A percentile compares a stretch with the other conserved stretches of the same genome.
These are phyloP conservation scores for Smithornis capensis DNA, from an alignment of 2,113 vertebrate species.

Conservation along the genomic window DNA sequence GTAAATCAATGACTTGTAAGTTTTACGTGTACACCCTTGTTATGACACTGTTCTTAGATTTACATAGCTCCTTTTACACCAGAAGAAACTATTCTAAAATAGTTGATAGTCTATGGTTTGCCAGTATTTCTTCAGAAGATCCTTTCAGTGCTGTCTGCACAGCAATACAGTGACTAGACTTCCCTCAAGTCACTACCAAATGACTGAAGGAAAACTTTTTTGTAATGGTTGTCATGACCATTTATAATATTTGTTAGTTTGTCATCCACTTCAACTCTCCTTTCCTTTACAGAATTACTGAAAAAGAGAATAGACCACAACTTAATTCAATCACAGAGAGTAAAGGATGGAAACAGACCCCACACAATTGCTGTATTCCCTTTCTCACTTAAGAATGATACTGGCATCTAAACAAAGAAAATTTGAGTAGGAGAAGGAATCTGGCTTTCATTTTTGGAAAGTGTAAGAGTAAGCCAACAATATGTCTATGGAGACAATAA, in stretches of 20 bases:
- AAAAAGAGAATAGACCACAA: not conserved
- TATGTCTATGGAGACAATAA: not conserved
- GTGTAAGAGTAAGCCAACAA: not conserved
- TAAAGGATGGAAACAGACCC: constrained; percentile 17
- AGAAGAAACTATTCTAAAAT: not conserved
- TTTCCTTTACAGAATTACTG: not conserved
- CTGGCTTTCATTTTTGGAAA: constrained; percentile 35
- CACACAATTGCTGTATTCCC: not conserved
- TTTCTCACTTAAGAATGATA: not conserved
- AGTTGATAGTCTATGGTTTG: not conserved
- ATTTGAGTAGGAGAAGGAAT: not conserved
- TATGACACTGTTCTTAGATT: not conserved
- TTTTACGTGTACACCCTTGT: not conserved
- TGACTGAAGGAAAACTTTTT: not conserved
- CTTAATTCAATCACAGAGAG: not conserved
- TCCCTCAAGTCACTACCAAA: not conserved
- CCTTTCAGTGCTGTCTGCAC: not conserved
- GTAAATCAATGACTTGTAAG: not conserved
- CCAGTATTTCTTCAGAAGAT: not conserved
- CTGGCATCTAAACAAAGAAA: constrained; percentile 28
- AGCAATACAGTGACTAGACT: not conserved
- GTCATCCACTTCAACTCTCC: not conserved
- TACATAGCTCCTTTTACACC: not conserved
- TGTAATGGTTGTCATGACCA: not conserved
- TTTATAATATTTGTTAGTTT: constrained; percentile 5